Evolutionary conservation across 2,113 vertebrate species (phyloP).

Genomic region (mouse (Mus musculus)): GRCm39 chr1:189772501-189773000

Average conservation of each 20-base stretch:
- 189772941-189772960: background rate
- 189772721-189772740: slow-evolving; percentile 13
- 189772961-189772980: too few species aligned
- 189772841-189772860: background rate
- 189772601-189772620: background rate
- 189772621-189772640: background rate
- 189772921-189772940: too few species aligned
- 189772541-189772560: background rate
- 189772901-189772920: background rate
- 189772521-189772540: background rate
- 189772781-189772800: background rate
- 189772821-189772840: background rate
- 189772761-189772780: background rate
- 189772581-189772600: background rate
- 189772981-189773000: background rate
- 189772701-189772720: background rate
- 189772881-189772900: background rate
- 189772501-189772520: background rate
- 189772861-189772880: background rate
- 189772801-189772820: background rate
- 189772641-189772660: background rate
- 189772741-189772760: background rate
- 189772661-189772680: background rate
- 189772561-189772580: background rate
- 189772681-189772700: background rate